These are phyloP conservation scores for Nomada goodeniana DNA, from an alignment of 2,888 invertebrate species.

Conservation along the genomic window DNA sequence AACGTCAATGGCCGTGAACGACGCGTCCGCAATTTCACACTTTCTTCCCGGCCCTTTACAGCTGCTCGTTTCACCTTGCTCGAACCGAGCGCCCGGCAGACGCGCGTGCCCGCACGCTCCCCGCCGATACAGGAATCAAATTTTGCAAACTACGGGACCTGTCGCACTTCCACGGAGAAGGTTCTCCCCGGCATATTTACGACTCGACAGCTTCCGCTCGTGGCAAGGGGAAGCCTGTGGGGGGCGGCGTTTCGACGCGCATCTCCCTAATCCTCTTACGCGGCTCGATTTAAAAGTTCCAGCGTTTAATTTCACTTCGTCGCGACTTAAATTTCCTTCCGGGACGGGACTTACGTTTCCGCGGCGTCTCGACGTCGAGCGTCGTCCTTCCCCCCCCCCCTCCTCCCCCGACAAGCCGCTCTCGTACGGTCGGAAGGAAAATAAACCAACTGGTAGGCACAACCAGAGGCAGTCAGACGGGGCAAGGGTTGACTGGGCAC, in stretches of 20 bases:
- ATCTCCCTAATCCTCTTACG: slow-evolving; percentile 2
- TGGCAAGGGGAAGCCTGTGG: too few relatives aligned
- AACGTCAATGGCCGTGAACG: slow-evolving; percentile 44
- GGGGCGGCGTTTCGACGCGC: too few relatives aligned
- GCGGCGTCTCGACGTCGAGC: neutral
- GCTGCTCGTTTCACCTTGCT: neutral
- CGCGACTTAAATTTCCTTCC: neutral
- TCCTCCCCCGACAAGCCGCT: too few relatives aligned
- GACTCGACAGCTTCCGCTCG: slow-evolving; percentile 6
- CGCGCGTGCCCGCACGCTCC: neutral
- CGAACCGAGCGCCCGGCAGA: neutral
- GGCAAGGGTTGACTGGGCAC: slow-evolving; percentile 1
- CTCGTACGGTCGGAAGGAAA: neutral
- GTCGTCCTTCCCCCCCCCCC: too few relatives aligned
- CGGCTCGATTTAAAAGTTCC: slow-evolving; percentile 4
- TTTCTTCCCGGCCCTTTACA: slow-evolving; percentile 4
- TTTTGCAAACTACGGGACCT: too few relatives aligned
- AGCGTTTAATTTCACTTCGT: neutral
- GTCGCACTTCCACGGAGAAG: too few relatives aligned
- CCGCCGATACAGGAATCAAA: neutral
- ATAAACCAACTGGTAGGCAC: slow-evolving; percentile 3
- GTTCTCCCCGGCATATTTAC: slow-evolving; percentile 10
- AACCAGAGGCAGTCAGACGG: slow-evolving; percentile 13
- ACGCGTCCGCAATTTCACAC: slow-evolving; percentile 30
- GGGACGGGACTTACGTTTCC: neutral